These are phyloP conservation scores for Trichomalopsis sarcophagae DNA, from an alignment of 1,140 invertebrate species.

Conservation along the genomic window DNA sequence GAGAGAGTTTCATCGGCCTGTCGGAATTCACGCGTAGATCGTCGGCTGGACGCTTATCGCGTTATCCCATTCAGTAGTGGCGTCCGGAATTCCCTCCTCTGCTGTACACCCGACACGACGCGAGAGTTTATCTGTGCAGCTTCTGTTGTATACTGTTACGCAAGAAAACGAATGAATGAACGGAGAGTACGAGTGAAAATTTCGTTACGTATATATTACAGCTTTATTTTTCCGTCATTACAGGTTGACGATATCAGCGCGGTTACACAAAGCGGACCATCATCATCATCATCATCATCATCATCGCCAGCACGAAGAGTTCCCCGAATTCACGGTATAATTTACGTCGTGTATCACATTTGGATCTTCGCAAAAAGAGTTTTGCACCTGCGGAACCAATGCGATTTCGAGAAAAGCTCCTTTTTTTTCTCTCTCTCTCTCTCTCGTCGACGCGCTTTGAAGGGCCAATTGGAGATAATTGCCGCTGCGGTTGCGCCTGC, in stretches of 20 bases:
- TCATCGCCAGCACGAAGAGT: background rate
- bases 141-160: background rate
- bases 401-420: slow-evolving; percentile 21
- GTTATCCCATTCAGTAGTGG: slow-evolving; percentile 1
- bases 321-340: background rate
- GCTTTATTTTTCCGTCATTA: too few species aligned
- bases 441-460: background rate
- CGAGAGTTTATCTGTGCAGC: background rate
- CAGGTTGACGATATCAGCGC: too few species aligned
- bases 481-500: background rate
- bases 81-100: background rate
- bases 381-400: slow-evolving; percentile 35
- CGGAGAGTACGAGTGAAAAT: too few species aligned
- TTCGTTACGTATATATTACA: too few species aligned
- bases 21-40: slow-evolving; percentile 16
- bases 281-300: too few species aligned
- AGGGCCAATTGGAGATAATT: slow-evolving; percentile 27
- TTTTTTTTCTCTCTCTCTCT: slow-evolving; percentile 1
- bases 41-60: background rate
- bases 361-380: background rate
- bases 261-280: background rate
- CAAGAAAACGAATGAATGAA: background rate
- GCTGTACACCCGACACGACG: background rate
- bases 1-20: background rate
- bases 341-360: background rate